These are phyloP conservation scores for Poeciliopsis retropinna DNA, from an alignment of 2,113 vertebrate genomes.

Conservation along the genomic window DNA sequence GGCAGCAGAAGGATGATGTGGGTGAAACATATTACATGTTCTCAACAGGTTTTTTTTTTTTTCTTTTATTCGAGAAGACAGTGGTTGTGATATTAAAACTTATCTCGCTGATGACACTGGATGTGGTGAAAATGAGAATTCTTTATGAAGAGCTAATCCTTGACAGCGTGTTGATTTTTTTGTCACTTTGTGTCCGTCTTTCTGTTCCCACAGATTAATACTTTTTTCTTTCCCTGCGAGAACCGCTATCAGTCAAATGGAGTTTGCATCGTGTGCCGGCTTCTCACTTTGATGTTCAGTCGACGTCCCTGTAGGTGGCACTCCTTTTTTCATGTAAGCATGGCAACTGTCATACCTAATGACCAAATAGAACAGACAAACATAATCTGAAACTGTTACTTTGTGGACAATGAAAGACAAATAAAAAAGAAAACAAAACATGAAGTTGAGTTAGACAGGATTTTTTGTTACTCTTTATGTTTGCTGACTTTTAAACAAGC, in stretches of 20 bases:
- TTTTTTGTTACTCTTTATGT: not conserved
- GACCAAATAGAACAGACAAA: not conserved
- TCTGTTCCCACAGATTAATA: constrained; percentile 1
- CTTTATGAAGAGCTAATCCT: constrained; percentile 46
- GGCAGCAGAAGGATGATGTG: constrained; percentile 34
- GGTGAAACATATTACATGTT: constrained; percentile 36
- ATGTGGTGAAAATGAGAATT: constrained; percentile 52
- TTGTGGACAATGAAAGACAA: too few species aligned
- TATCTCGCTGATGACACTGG: constrained; percentile 46
- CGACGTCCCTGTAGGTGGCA: constrained; percentile 15
- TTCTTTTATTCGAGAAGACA: constrained; percentile 35
- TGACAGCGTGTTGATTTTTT: constrained; percentile 42
- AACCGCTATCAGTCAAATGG: constrained; percentile 31
- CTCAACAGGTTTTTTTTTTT: constrained; percentile 15
- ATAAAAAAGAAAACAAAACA: too few species aligned
- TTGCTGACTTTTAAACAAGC: not conserved
- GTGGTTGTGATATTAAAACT: constrained; percentile 32
- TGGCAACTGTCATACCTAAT: not conserved
- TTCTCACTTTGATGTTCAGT: constrained; percentile 1
- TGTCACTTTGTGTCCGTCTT: constrained; percentile 38
- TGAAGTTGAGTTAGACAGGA: not conserved
- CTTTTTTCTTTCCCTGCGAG: not conserved
- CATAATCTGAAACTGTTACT: not conserved
- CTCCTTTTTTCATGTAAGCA: not conserved
- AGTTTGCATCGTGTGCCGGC: not conserved